A percentile compares a stretch with the other conserved stretches of the same genome.
Conservation (phyloP, 2,113 vertebrate species). For the Pelecanoides urinatrix region DNA sequence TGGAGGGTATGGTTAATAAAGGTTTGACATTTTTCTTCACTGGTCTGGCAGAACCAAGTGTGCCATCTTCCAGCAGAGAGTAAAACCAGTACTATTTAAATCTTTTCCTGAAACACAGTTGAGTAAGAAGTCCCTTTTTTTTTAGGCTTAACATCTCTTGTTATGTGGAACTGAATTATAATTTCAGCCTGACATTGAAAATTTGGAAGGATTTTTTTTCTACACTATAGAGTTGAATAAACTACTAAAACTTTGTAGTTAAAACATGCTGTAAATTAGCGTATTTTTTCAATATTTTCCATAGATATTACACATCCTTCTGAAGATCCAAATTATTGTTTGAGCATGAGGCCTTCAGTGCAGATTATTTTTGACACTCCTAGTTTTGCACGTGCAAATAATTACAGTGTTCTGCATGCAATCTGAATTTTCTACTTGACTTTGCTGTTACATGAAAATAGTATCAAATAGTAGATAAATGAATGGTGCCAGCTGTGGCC, state of each 20-base stretch:
- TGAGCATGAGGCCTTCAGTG: background rate
- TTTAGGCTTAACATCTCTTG: background rate
- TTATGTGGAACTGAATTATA: background rate
- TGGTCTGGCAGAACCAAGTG: background rate
- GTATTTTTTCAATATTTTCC: background rate
- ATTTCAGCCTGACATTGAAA: background rate
- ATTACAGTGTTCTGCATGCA: background rate
- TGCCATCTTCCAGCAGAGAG: background rate
- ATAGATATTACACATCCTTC: background rate
- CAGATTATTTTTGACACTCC: background rate
- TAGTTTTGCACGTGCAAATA: background rate
- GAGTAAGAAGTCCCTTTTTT: background rate
- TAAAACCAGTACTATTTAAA: background rate
- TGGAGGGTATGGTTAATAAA: background rate
- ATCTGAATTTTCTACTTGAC: background rate
- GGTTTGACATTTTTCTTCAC: background rate
- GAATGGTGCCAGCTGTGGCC: background rate
- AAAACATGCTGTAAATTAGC: background rate
- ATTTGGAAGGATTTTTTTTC: background rate
- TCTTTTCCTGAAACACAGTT: background rate
- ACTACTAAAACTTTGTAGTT: background rate
- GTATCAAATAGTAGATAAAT: background rate
- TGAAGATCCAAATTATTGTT: background rate
- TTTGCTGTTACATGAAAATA: background rate
- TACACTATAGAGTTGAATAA: background rate